Evolutionary conservation across 64 coral and sea anemone genomes (phyloP).

Genomic region (Stylophora pistillata): DNA sequence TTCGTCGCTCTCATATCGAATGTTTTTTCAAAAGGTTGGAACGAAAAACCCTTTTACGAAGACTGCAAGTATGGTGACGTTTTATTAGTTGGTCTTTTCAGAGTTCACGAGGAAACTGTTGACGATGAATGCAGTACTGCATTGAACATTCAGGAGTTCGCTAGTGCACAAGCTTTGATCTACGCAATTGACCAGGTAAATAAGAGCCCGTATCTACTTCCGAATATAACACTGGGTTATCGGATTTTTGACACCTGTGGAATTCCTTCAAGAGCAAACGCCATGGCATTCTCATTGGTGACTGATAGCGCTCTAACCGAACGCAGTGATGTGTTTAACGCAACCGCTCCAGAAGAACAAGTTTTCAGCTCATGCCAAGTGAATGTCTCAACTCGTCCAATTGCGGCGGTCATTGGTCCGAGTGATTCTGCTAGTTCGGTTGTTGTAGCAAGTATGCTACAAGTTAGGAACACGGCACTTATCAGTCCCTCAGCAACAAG

Average conservation of each 20-base stretch:
- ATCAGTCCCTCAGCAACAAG: slow-evolving; percentile 63
- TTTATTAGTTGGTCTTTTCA: slow-evolving; percentile 26
- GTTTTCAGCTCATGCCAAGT: neutral
- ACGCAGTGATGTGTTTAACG: neutral
- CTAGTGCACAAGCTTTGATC: slow-evolving; percentile 54
- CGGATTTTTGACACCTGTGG: slow-evolving; percentile 64
- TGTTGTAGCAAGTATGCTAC: slow-evolving; percentile 49
- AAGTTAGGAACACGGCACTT: slow-evolving; percentile 18
- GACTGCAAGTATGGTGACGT: slow-evolving; percentile 33
- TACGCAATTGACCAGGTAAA: slow-evolving; percentile 62
- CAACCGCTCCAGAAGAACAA: neutral
- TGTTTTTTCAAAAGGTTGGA: neutral
- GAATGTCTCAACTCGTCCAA: neutral
- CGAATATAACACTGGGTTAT: slow-evolving; percentile 55
- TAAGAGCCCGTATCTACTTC: slow-evolving; percentile 15
- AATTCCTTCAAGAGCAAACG: slow-evolving; percentile 17
- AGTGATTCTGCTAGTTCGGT: slow-evolving; percentile 35
- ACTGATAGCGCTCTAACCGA: neutral
- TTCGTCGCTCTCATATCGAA: neutral
- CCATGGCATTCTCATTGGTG: slow-evolving; percentile 43
- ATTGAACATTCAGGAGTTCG: slow-evolving; percentile 37
- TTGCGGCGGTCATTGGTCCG: slow-evolving; percentile 35
- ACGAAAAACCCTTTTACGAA: neutral
- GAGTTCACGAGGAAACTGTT: slow-evolving; percentile 12
- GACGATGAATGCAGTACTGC: slow-evolving; percentile 24